These are phyloP conservation scores for Myotis daubentonii DNA, from an alignment of 2,797 vertebrate species.

Conservation along the genomic window DNA sequence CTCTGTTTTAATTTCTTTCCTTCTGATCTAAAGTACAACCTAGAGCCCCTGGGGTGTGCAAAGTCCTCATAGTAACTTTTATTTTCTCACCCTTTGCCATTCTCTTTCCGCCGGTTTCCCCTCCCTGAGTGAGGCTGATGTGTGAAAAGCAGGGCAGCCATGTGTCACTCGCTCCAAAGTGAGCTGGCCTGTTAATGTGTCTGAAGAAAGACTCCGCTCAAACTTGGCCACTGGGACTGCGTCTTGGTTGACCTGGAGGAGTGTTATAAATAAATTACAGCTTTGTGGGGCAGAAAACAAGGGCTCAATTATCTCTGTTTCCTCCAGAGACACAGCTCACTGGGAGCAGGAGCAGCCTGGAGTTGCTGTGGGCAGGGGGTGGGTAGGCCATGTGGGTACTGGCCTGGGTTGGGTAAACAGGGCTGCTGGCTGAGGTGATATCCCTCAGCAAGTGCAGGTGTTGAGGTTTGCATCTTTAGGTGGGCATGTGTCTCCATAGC, in stretches of 20 bases:
- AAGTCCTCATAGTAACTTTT: background rate
- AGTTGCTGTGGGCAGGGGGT: accelerated
- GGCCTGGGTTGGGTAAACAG: accelerated
- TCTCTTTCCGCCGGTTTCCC: background rate
- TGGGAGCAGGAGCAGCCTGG: accelerated
- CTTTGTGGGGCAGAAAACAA: background rate
- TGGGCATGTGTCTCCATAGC: accelerated
- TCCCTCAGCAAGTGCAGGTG: accelerated
- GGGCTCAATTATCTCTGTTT: accelerated
- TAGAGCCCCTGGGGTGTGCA: accelerated
- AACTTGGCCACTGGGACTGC: accelerated
- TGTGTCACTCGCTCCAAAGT: background rate
- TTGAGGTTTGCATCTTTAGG: accelerated
- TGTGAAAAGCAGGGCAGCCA: conserved; percentile 35
- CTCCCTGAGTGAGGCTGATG: background rate
- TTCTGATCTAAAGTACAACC: background rate
- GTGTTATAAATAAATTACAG: accelerated
- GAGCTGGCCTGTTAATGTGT: background rate
- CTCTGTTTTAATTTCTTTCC: background rate
- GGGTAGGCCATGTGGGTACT: accelerated
- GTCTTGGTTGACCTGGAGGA: background rate
- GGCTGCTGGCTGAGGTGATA: accelerated
- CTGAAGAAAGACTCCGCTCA: background rate
- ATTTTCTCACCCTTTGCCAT: background rate
- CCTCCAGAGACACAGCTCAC: accelerated